These are phyloP conservation scores for Clarias macrocephalus DNA, from an alignment of 2,113 vertebrate genomes.

Conservation along the genomic window DNA sequence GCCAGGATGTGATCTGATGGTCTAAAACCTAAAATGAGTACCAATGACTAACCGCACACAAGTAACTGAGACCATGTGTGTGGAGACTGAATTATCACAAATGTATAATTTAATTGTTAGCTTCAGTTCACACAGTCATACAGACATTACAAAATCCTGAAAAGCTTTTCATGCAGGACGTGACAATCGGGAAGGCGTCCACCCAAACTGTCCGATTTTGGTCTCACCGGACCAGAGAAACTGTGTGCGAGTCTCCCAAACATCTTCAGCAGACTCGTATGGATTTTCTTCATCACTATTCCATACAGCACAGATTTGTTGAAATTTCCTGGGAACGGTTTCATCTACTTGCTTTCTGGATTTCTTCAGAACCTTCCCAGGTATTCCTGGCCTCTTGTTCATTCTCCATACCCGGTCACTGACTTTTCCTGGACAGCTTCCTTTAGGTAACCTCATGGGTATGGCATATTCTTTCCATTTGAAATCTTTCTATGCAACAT, in stretches of 20 bases:
- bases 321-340: too few relatives aligned
- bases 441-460: neutral
- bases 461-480: neutral
- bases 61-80: neutral
- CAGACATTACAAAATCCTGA: neutral
- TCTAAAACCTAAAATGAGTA: slow-evolving; percentile 14
- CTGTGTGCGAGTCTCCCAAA: too few relatives aligned
- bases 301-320: too few relatives aligned
- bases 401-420: neutral
- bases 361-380: too few relatives aligned
- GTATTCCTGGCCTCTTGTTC: too few relatives aligned
- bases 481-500: neutral
- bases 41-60: slow-evolving; percentile 13
- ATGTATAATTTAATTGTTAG: too few relatives aligned
- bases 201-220: neutral
- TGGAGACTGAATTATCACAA: too few relatives aligned
- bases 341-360: too few relatives aligned
- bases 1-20: slow-evolving; percentile 32
- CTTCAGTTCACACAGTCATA: neutral
- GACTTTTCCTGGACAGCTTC: neutral
- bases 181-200: neutral
- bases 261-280: too few relatives aligned
- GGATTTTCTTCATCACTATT: too few relatives aligned
- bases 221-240: too few relatives aligned
- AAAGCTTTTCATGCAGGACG: neutral